Evolutionary conservation across 2,113 vertebrate genomes (phyloP).

Genomic region (Isichthys henryi): DNA sequence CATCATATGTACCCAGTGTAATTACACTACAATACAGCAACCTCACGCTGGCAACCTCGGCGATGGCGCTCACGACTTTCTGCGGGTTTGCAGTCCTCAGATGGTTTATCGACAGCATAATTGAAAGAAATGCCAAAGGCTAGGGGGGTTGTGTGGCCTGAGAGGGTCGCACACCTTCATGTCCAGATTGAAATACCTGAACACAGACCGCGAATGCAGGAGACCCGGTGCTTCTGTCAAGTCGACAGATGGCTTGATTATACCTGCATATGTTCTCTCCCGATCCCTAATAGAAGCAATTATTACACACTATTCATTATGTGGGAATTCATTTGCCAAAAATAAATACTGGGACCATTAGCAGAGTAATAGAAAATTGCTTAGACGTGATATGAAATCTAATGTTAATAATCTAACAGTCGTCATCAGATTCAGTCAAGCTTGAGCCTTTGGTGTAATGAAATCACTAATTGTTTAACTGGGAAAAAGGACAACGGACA

Average conservation of each 20-base stretch:
- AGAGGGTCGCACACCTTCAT: neutral
- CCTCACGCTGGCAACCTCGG: neutral
- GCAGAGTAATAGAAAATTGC: constrained; percentile 19
- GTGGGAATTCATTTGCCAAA: constrained; percentile 21
- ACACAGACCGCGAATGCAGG: neutral
- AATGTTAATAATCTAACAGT: neutral
- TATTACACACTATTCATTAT: constrained; percentile 23
- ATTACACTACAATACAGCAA: neutral
- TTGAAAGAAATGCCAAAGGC: neutral
- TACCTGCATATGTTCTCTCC: constrained; percentile 28
- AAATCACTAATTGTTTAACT: constrained; percentile 8
- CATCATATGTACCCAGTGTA: neutral
- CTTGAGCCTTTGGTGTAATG: neutral
- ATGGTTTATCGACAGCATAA: neutral
- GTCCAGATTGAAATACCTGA: constrained; percentile 6
- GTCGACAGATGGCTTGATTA: constrained; percentile 26
- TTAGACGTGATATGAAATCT: constrained; percentile 4
- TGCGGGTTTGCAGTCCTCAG: neutral
- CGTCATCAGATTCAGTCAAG: neutral
- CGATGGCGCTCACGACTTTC: neutral
- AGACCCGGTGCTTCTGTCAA: neutral
- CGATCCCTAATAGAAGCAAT: constrained; percentile 22
- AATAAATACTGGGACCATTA: constrained; percentile 21
- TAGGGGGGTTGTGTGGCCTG: neutral
- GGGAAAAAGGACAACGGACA: neutral